A percentile compares a stretch with the other conserved stretches of the same genome.
phyloP scores from a whole-genome alignment of 2,888 invertebrate species.

The Thalpophila matura region DNA sequence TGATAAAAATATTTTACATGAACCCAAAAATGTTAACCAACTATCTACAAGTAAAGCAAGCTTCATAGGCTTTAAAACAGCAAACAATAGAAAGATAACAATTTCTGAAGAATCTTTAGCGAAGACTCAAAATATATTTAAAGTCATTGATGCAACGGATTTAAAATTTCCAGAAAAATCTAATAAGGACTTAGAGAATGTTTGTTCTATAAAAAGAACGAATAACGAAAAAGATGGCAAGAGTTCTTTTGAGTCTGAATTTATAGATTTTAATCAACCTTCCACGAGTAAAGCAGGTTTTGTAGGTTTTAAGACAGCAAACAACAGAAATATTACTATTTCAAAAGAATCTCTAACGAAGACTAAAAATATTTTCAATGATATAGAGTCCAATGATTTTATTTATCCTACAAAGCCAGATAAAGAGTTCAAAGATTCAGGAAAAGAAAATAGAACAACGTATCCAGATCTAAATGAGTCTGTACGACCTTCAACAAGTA shows the following conservation, averaged over 20 bases:
- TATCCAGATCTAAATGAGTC: background rate
- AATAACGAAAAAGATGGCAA: background rate
- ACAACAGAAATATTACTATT: slow-evolving; percentile 29
- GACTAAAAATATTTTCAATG: slow-evolving; percentile 39
- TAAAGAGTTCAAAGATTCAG: background rate
- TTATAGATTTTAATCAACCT: slow-evolving; percentile 4
- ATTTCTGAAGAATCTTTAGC: slow-evolving; percentile 26
- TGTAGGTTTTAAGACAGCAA: slow-evolving; percentile 34
- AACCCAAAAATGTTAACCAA: background rate
- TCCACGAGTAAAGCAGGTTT: slow-evolving; percentile 21
- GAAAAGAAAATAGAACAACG: background rate
- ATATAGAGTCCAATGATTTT: slow-evolving; percentile 29
- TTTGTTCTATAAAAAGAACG: background rate
- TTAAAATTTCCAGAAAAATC: background rate
- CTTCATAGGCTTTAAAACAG: slow-evolving; percentile 35
- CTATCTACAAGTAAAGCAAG: slow-evolving; percentile 3
- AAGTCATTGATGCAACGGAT: slow-evolving; percentile 27
- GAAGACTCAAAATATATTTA: slow-evolving; percentile 33
- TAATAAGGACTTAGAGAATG: background rate
- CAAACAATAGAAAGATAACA: slow-evolving; percentile 29
- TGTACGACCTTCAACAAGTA: background rate
- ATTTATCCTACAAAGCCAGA: background rate
- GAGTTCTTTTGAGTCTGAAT: background rate
- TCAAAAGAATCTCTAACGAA: slow-evolving; percentile 28
- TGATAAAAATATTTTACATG: background rate